Evolutionary conservation across 2,888 invertebrate genomes (phyloP).

Genomic region (Chaitophorus viminalis): DNA sequence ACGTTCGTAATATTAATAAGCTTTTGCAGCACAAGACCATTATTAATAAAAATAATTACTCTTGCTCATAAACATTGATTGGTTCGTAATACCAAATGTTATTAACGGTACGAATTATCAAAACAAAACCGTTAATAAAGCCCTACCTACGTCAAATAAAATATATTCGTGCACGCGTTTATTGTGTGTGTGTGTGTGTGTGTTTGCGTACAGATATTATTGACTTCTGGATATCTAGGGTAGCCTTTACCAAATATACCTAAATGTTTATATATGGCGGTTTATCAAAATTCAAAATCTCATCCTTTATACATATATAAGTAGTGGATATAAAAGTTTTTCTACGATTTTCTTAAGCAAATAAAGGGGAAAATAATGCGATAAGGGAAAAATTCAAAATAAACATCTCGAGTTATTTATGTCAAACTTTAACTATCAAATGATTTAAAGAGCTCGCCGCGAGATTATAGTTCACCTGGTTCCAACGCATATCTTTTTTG

Average conservation of each 20-base stretch:
- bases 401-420: constrained; percentile 31
- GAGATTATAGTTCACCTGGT: neutral
- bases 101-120: no score
- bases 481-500: neutral
- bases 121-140: no score
- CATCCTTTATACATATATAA: constrained; percentile 13
- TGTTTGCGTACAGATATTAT: neutral
- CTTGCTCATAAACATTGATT: no score
- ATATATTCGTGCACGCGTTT: no score
- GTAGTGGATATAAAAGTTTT: constrained; percentile 42
- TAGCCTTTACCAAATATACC: neutral
- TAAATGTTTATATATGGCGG: constrained; percentile 28
- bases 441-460: constrained; percentile 31
- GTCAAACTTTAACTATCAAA: constrained; percentile 46
- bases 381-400: constrained; percentile 43
- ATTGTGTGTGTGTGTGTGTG: neutral
- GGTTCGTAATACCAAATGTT: no score
- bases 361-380: neutral
- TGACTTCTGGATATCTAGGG: neutral
- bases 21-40: no score
- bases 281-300: constrained; percentile 22
- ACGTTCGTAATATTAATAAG: no score
- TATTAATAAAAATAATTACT: neutral
- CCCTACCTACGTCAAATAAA: no score
- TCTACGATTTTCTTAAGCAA: constrained; percentile 22